These are phyloP conservation scores for Todus mexicanus DNA, from an alignment of 2,797 vertebrate species.

Conservation along the genomic window DNA sequence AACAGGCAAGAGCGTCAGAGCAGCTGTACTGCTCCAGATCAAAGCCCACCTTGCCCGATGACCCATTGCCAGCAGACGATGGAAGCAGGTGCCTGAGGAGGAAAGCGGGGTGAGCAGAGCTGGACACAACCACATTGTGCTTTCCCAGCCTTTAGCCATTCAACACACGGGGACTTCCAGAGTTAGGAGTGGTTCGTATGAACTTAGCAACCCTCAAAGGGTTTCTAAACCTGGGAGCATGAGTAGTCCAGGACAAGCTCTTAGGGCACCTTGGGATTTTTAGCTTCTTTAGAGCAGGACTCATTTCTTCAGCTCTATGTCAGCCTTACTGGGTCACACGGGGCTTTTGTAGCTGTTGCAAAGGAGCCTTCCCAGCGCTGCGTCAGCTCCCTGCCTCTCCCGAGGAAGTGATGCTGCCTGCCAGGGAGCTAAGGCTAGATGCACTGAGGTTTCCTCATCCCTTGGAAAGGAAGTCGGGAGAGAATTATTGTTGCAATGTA, in stretches of 20 bases:
- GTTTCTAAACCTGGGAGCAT: constrained; percentile 28
- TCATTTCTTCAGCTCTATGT: background rate
- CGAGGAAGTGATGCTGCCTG: constrained; percentile 31
- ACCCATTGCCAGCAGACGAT: accelerated
- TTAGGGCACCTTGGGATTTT: background rate
- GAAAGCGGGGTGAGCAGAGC: background rate
- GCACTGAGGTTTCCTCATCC: constrained; percentile 24
- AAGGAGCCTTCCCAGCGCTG: background rate
- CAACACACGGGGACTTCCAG: background rate
- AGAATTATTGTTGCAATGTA: background rate
- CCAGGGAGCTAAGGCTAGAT: constrained; percentile 2
- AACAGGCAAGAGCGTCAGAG: background rate
- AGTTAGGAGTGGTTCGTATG: background rate
- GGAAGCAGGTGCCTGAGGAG: background rate
- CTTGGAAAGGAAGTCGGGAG: constrained; percentile 19
- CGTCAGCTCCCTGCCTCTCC: constrained; percentile 17
- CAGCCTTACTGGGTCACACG: background rate
- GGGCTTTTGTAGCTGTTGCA: constrained; percentile 3
- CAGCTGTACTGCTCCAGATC: background rate
- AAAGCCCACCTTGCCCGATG: background rate
- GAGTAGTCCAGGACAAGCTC: background rate
- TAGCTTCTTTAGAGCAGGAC: background rate
- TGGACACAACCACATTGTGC: background rate
- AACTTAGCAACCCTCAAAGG: constrained; percentile 5
- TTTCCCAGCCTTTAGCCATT: background rate